Conservation (phyloP, 2,113 vertebrate species). For the Lycaon pictus region DNA sequence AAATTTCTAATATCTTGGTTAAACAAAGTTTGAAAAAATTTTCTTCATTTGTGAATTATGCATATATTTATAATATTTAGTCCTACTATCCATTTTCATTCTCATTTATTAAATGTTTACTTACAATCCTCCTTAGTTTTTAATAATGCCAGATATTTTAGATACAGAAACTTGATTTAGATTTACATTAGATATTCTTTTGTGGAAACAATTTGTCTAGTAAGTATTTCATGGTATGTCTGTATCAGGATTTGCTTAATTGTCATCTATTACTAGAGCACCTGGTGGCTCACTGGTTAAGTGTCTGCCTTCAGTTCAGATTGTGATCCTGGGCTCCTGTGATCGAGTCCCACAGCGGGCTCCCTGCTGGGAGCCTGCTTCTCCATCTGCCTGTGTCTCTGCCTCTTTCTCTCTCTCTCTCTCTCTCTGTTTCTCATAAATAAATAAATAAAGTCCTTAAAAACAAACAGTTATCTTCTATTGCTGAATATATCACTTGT, state of each 20-base stretch:
- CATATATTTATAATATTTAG: background rate
- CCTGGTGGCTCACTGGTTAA: too few species aligned
- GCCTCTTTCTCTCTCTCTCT: too few species aligned
- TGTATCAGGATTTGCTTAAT: background rate
- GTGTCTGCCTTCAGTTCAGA: too few species aligned
- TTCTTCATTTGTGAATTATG: background rate
- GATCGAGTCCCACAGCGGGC: too few species aligned
- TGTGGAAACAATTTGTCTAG: background rate
- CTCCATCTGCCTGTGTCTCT: too few species aligned
- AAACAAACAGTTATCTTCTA: background rate
- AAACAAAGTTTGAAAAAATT: background rate
- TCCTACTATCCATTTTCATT: background rate
- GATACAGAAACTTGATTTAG: background rate
- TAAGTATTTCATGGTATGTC: background rate
- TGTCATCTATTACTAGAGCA: too few species aligned
- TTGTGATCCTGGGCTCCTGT: too few species aligned
- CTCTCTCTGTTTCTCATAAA: too few species aligned
- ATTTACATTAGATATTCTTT: background rate
- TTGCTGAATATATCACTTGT: background rate
- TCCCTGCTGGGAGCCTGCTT: too few species aligned
- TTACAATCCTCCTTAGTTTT: background rate
- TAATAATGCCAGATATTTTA: background rate
- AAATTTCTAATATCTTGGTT: background rate
- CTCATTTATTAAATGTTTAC: background rate
- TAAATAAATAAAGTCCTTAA: too few species aligned